Evolutionary conservation across 2,113 vertebrate species (phyloP).

Genomic region (Platycercus adscitus): DNA sequence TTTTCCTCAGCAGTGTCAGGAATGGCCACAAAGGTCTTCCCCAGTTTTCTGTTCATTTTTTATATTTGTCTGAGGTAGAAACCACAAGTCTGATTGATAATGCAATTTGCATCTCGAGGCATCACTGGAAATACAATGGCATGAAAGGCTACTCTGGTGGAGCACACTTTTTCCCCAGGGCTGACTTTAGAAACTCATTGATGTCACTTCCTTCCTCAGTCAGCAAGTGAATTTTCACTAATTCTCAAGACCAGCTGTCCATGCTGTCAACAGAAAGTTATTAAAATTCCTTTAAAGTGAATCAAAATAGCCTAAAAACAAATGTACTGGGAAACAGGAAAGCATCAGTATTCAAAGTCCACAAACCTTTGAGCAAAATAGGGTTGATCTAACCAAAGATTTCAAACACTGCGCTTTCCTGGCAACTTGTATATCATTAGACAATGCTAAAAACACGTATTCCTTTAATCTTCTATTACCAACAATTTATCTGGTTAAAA

Average conservation of each 20-base stretch:
- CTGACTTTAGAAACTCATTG: slow-evolving; percentile 82
- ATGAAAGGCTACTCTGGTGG: slow-evolving; percentile 77
- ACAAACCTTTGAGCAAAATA: slow-evolving; percentile 84
- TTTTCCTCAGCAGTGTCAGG: slow-evolving; percentile 25
- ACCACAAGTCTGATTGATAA: slow-evolving; percentile 73
- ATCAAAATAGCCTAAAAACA: slow-evolving; percentile 87
- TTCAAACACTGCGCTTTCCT: slow-evolving; percentile 75
- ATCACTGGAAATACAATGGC: slow-evolving; percentile 72
- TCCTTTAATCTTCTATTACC: slow-evolving; percentile 75
- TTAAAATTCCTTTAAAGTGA: slow-evolving; percentile 89
- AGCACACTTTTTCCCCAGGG: slow-evolving; percentile 69
- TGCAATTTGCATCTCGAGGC: slow-evolving; percentile 76
- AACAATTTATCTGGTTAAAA: slow-evolving; percentile 53
- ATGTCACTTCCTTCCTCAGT: slow-evolving; percentile 87
- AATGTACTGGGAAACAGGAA: slow-evolving; percentile 85
- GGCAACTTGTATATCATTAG: slow-evolving; percentile 76
- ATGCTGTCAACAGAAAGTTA: slow-evolving; percentile 85
- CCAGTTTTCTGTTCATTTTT: background rate
- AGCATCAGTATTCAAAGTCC: slow-evolving; percentile 88
- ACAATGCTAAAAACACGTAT: slow-evolving; percentile 69
- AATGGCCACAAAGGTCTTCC: slow-evolving; percentile 28
- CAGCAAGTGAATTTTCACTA: slow-evolving; percentile 84
- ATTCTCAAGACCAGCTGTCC: slow-evolving; percentile 85
- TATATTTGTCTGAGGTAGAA: slow-evolving; percentile 68
- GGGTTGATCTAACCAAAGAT: slow-evolving; percentile 83